A percentile compares a stretch with the other conserved stretches of the same genome.
These are phyloP conservation scores for Pseudococcus jackbeardsleyi DNA, from an alignment of 2,888 invertebrate genomes.

Conservation along the genomic window DNA sequence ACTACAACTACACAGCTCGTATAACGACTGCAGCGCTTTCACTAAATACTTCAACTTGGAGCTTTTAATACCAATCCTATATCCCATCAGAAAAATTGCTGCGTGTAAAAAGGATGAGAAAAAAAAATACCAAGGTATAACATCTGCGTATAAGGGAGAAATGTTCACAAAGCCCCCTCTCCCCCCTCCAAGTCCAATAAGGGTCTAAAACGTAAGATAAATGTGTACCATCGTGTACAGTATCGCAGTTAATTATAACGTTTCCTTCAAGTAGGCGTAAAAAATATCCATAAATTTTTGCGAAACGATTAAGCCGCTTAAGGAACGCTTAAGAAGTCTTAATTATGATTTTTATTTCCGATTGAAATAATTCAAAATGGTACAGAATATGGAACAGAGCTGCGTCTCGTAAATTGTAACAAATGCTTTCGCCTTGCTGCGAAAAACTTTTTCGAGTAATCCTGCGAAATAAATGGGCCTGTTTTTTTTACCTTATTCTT, in stretches of 20 bases:
- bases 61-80: not conserved
- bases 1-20: too few species aligned
- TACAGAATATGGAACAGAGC: not conserved
- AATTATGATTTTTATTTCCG: constrained; percentile 47
- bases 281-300: constrained; percentile 36
- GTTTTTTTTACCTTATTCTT: too few species aligned
- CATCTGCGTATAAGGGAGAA: constrained; percentile 13
- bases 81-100: not conserved
- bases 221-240: constrained; percentile 7
- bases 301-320: constrained; percentile 33
- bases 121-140: constrained; percentile 18
- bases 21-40: not conserved
- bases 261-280: constrained; percentile 23
- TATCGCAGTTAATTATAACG: constrained; percentile 31
- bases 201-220: constrained; percentile 15
- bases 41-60: not conserved
- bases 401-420: not conserved
- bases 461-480: too few species aligned
- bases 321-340: constrained; percentile 41
- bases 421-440: not conserved
- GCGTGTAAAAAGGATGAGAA: not conserved
- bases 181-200: not conserved
- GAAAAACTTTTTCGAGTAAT: not conserved
- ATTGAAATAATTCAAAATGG: constrained; percentile 5
- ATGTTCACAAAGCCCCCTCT: not conserved